Evolutionary conservation across 1,140 invertebrate species (phyloP).

Genomic region (Drosophila insularis): DNA sequence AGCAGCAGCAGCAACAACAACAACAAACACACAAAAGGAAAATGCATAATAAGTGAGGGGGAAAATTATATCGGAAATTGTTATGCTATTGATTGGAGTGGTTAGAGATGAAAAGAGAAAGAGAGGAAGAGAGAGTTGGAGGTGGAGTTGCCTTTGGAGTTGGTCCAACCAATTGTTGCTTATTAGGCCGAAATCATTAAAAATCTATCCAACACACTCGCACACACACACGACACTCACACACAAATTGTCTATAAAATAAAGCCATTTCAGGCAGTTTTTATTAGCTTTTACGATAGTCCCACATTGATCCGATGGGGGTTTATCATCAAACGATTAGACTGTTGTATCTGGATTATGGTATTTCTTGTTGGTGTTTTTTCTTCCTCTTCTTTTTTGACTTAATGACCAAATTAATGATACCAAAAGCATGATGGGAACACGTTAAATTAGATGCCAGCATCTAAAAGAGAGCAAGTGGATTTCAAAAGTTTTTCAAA

Average conservation of each 20-base stretch:
- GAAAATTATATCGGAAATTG: conserved; percentile 63
- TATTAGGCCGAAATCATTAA: conserved; percentile 74
- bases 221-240: conserved; percentile 17
- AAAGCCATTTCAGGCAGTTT: conserved; percentile 64
- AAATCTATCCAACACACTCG: conserved; percentile 44
- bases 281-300: conserved; percentile 64
- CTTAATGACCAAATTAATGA: conserved; percentile 57
- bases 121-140: conserved; percentile 1
- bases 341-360: conserved; percentile 22
- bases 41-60: conserved; percentile 25
- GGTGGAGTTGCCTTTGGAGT: conserved; percentile 27
- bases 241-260: conserved; percentile 46
- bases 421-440: conserved; percentile 55
- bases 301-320: conserved; percentile 26
- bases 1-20: conserved; percentile 37
- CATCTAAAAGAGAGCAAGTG: conserved; percentile 24
- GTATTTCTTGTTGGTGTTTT: conserved; percentile 28
- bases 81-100: conserved; percentile 58
- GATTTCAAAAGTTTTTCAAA: background rate
- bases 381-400: background rate
- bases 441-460: conserved; percentile 47
- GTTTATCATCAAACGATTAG: conserved; percentile 69
- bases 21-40: conserved; percentile 23
- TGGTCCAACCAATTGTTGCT: conserved; percentile 68
- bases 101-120: background rate